phyloP scores from a whole-genome alignment of 2,888 invertebrate genomes.

The Philereme vetulata region DNA sequence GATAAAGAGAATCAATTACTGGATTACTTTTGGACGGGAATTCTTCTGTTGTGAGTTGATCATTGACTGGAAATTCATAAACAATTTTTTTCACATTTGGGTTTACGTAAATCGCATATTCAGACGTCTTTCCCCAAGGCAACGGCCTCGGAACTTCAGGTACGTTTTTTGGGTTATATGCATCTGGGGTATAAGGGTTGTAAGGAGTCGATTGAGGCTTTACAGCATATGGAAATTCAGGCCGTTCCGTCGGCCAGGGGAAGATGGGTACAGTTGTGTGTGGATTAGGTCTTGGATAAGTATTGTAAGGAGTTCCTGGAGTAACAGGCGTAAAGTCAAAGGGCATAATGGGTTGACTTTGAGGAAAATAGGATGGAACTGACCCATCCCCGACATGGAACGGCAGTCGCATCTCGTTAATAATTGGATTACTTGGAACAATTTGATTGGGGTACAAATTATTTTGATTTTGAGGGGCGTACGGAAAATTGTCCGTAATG shows the following conservation, averaged over 20 bases:
- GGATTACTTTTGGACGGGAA: background rate
- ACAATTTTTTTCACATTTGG: background rate
- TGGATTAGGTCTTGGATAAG: background rate
- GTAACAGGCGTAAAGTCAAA: slow-evolving; percentile 6
- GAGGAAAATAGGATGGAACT: background rate
- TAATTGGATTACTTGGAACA: background rate
- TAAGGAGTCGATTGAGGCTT: slow-evolving; percentile 3
- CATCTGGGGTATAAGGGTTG: slow-evolving; percentile 1
- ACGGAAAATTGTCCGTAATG: background rate
- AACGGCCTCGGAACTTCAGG: background rate
- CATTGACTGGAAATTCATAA: background rate
- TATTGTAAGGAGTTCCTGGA: background rate
- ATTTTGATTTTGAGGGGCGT: background rate
- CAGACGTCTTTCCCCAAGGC: background rate
- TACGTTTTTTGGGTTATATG: background rate
- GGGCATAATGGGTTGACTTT: background rate
- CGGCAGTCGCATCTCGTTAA: background rate
- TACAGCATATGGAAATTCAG: slow-evolving; percentile 3
- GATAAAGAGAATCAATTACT: background rate
- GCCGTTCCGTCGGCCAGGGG: slow-evolving; percentile 1
- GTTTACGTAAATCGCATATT: background rate
- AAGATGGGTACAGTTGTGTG: background rate
- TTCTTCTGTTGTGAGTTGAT: background rate
- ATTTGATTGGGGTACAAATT: background rate
- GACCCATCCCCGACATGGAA: background rate